Percentiles rank a stretch among this genome's conserved stretches.
These are phyloP conservation scores for Empis livida DNA, from an alignment of 2,888 invertebrate species.

Conservation along the genomic window DNA sequence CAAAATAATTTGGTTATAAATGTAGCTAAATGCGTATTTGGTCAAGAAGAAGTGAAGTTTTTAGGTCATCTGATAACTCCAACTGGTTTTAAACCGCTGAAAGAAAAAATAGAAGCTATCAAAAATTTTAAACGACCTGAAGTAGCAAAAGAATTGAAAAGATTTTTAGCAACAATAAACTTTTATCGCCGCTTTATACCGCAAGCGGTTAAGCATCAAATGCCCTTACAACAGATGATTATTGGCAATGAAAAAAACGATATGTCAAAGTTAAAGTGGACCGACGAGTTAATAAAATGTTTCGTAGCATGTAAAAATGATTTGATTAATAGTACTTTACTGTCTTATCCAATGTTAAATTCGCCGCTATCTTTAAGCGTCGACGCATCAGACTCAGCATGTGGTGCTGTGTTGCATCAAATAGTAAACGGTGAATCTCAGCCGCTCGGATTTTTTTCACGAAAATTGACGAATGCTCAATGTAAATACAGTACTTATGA, in stretches of 20 bases:
- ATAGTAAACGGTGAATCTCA: neutral
- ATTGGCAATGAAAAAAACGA: slow-evolving; percentile 4
- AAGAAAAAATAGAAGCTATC: neutral
- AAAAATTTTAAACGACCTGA: neutral
- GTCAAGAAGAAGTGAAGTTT: neutral
- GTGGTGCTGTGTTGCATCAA: neutral
- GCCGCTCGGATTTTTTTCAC: neutral
- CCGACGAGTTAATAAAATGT: neutral
- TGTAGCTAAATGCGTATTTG: neutral
- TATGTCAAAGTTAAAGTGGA: neutral
- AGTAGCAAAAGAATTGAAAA: neutral
- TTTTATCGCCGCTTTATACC: neutral
- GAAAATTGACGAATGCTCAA: neutral
- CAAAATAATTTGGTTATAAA: neutral
- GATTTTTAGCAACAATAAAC: neutral
- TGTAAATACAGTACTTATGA: neutral
- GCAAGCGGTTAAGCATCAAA: neutral
- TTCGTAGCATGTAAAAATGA: slow-evolving; percentile 6
- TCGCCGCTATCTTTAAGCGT: neutral
- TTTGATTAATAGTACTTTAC: neutral
- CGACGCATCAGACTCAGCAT: neutral
- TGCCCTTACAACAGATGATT: neutral
- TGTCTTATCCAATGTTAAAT: neutral
- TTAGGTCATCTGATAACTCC: neutral
- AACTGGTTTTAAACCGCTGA: neutral